These are phyloP conservation scores for Arremon aurantiirostris DNA, from an alignment of 2,797 vertebrate genomes.

Conservation along the genomic window DNA sequence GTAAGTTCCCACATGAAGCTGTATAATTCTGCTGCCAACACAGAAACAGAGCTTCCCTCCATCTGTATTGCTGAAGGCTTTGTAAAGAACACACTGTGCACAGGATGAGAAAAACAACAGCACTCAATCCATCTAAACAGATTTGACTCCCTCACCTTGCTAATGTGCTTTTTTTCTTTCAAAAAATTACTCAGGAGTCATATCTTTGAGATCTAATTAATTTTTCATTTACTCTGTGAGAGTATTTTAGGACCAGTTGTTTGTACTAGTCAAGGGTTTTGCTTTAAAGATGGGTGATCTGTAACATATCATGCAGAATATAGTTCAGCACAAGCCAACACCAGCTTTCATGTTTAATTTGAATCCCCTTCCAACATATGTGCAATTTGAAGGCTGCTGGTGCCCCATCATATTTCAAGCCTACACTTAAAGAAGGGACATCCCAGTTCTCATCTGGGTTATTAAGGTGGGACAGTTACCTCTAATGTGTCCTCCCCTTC, in stretches of 20 bases:
- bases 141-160: neutral
- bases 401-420: neutral
- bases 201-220: neutral
- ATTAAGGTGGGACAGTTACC: conserved; percentile 69
- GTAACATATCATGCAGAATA: neutral
- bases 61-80: conserved; percentile 12
- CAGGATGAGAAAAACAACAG: neutral
- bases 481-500: conserved; percentile 76
- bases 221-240: neutral
- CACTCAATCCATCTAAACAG: neutral
- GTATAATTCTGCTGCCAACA: conserved; percentile 4
- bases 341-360: neutral
- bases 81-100: neutral
- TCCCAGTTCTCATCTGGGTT: neutral
- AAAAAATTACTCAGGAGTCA: neutral
- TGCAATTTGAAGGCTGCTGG: neutral
- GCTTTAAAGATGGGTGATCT: neutral
- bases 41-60: conserved; percentile 15
- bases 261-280: neutral
- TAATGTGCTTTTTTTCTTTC: neutral
- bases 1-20: neutral
- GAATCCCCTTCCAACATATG: neutral
- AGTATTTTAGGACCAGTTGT: neutral
- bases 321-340: neutral
- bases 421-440: neutral